Base-by-base conservation (phyloP, 2,888 invertebrate genomes). In the Augiades crinisus region DNA sequence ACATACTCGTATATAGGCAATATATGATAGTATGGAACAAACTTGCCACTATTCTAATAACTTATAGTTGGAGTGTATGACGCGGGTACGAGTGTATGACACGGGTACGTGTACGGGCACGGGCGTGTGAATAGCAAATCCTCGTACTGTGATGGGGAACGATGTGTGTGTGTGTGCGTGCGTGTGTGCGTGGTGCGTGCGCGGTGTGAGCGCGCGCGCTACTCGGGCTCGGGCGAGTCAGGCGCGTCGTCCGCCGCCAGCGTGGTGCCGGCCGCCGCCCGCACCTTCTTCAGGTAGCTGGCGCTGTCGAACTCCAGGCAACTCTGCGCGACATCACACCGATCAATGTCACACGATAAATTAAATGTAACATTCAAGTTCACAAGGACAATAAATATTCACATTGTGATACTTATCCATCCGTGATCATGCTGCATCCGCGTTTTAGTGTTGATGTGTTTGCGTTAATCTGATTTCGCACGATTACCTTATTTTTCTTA, bases 231-330 rank as follows among this genome's bases (percentile, higher is more conserved):
- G 58, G 89, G 88, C 62, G 89, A 90, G 72, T 90, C 88, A 52
- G 88, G 82, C 67, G 80, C 83, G 79, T 89, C 90, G 58, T 74
- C 76, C 12, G 81, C 76, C 62, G 75, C 78, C 62, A 82, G 72
- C 56, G 80, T 77, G 59, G 82, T 81, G 58, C 75, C 79, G 63
- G 74, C 84, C 62, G 83, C 84, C 34, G 81, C 81, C 47, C 82
- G 83, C 57, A 76, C 84, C 67, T 79, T 81, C 80, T 78, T 81
- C 81, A 89, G 63, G 81, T 90, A 89, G 72, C 78, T 79, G 64
- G 65, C 87, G 77, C 88, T 87, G 82, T 89, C 88, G 85, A 90
- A 90, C 79, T 90, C 87, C 83, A 90, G 77, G 81, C 90, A 89
- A 69, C 72, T 82, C 90, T 90, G 87, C 75, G 64, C 68, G 56